Evolutionary conservation across 2,888 invertebrate species (phyloP).

Genomic region (Saturnia japonica): DNA sequence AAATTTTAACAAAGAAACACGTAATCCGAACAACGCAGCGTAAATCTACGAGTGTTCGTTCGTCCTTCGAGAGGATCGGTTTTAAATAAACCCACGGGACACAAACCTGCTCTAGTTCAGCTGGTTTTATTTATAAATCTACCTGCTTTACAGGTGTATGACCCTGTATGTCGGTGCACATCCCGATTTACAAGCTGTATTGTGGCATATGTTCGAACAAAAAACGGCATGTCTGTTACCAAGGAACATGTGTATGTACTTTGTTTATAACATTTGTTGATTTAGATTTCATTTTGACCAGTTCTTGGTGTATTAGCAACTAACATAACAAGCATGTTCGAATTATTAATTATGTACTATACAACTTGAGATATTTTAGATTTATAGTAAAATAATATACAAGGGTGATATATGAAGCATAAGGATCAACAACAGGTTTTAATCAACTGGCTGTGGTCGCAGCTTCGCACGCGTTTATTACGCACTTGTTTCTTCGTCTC

Average conservation of each 20-base stretch:
- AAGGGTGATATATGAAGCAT: neutral
- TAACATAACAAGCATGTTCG: neutral
- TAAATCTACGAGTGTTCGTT: constrained; percentile 4
- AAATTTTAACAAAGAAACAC: neutral
- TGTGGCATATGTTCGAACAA: constrained; percentile 10
- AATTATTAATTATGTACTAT: too few relatives aligned
- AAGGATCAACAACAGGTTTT: neutral
- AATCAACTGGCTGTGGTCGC: too few relatives aligned
- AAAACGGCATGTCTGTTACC: constrained; percentile 9
- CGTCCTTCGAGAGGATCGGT: constrained; percentile 17
- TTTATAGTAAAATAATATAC: neutral
- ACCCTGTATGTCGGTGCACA: constrained; percentile 42
- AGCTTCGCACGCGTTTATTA: too few relatives aligned
- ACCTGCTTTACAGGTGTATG: constrained; percentile 55
- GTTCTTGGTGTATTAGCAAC: neutral
- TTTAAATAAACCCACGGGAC: constrained; percentile 32
- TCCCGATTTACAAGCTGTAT: constrained; percentile 32
- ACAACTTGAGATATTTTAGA: too few relatives aligned
- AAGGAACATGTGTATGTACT: constrained; percentile 13
- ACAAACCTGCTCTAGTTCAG: constrained; percentile 42
- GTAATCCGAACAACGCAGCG: constrained; percentile 3
- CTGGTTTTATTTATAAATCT: constrained; percentile 49
- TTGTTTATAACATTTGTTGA: constrained; percentile 10
- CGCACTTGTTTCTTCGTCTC: too few relatives aligned
- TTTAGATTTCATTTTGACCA: neutral